A percentile compares a stretch with the other conserved stretches of the same genome.
Evolutionary conservation across 2,888 invertebrate genomes (phyloP).

Genomic region (Laothoe populi): DNA sequence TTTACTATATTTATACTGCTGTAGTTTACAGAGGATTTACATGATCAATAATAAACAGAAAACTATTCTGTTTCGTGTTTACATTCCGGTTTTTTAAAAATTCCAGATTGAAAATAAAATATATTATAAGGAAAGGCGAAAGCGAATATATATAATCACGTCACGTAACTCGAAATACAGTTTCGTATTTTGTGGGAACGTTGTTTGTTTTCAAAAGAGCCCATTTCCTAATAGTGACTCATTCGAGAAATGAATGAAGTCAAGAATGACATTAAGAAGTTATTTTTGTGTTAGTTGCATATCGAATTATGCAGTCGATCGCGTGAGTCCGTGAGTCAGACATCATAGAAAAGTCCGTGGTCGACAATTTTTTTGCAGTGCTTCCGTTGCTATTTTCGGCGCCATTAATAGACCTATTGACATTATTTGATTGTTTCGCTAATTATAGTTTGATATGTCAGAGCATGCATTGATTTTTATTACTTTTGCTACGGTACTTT

Average conservation of each 20-base stretch:
- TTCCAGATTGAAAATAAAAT: not conserved
- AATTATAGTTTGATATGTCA: not conserved
- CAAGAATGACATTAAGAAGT: slow-evolving; percentile 7
- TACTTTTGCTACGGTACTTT: not conserved
- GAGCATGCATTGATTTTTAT: slow-evolving; percentile 1
- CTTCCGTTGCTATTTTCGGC: slow-evolving; percentile 15
- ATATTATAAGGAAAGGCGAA: not conserved
- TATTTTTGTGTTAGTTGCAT: slow-evolving; percentile 21
- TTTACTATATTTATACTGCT: too few relatives aligned
- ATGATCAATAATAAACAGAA: too few relatives aligned
- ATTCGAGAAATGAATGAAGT: too few relatives aligned
- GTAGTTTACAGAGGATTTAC: too few relatives aligned
- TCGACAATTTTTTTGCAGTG: slow-evolving; percentile 13
- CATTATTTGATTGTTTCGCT: slow-evolving; percentile 25
- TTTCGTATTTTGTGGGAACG: slow-evolving; percentile 5
- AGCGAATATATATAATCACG: not conserved
- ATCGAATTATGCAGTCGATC: slow-evolving; percentile 20
- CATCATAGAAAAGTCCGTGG: slow-evolving; percentile 5
- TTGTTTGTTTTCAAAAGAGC: slow-evolving; percentile 4
- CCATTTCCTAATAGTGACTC: slow-evolving; percentile 19
- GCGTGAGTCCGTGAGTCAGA: slow-evolving; percentile 24
- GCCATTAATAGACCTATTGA: slow-evolving; percentile 23
- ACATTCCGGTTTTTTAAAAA: not conserved
- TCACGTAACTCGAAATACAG: slow-evolving; percentile 11
- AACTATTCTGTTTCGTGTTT: not conserved